Evolutionary conservation across 2,888 invertebrate genomes (phyloP), one percentile per base, ranked within the genome.

Genomic region (Tillus elongatus): DNA sequence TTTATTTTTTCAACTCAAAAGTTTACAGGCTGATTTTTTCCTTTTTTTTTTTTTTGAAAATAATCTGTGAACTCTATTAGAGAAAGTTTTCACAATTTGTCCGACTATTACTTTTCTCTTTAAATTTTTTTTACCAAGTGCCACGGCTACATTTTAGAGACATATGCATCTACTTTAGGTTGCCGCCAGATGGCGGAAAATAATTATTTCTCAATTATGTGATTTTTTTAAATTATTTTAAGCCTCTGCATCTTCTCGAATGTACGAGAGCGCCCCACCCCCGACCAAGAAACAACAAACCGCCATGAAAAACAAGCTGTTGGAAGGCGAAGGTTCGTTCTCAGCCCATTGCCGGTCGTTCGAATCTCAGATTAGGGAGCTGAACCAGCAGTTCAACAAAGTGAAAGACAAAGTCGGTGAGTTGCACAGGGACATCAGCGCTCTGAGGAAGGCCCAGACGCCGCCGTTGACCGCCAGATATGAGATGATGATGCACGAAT

Each of bases 351-450:
- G 77, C 52, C 69, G 76, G 29, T 68, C 70, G 3, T 75, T 75
- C 49, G 74, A 74, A 47, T 67, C 69, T 3, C 73, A 71, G 47
- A 65, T 72, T 9, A 67, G 77, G 59, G 77, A 77, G 46, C 57
- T 78, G 37, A 74, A 72, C 47, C 72, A 73, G 43, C 74, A 77
- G 53, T 65, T 78, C 50, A 70, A 70, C 49, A 66, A 69, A 3
- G 73, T 79, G 2, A 75, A 75, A 51, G 77, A 78, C 37, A 70
- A 75, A 42, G 72, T 82, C 4, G 74, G 75, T 31, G 82, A 82
- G 47, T 60, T 82, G 15, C 82, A 83, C 53, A 65, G 78, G 35
- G 83, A 84, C 54, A 73, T 84, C 14, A 75, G 77, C 1, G 68
- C 78, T 9, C 63, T 82, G 15, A 68, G 79, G 13, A 64, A 63